Base-by-base conservation (phyloP, 2,113 vertebrate genomes). In the Oriolus oriolus region DNA sequence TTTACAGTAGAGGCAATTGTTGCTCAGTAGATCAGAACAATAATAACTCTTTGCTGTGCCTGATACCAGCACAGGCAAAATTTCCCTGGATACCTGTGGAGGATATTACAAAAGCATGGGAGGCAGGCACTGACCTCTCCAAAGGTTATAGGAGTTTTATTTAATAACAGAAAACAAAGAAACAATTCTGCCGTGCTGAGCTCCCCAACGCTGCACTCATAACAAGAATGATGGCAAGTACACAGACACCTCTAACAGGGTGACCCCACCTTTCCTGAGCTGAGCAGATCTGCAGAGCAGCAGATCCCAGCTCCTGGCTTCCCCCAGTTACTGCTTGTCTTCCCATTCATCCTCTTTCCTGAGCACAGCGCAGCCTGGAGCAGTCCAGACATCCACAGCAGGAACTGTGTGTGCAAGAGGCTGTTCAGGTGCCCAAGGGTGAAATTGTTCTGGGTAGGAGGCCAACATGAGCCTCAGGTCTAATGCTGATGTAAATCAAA, bases 1-100 rank as follows among this genome's bases (percentile, higher is more conserved):
- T 95, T 95, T 97, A 90, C 90, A 89, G 95, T 95, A 95, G 89
- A 94, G 82, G 71, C 86, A 77, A 49, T 93, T 94, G 94, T 96
- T 89, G 74, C 80, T 95, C 21, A 45, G 79, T 37, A 65, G 30
- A 66, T 84, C 69, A 90, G 76, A 73, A 89, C 69, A 89, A 90
- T 47, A 84, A 59, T 65, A 24, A 68, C n/a, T 42, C 71, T 93
- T 63, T 83, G 35, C 91, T 86, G 53, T 35, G 66, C 90, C 78
- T 44, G 73, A 21, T 39, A 30, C 13, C 60, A 89, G 52, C 64
- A 54, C 12, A 50, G 63, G 66, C 74, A 87, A 11, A 26, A 52
- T 66, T 74, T 63, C 84, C 85, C 68, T 90, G 87, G 79, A 5
- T 37, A 39, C 47, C 77, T 35, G 42, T 1, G 60, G 27, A 37